Conservation (phyloP, 37 sponge, comb jelly and placozoan genomes). For the Amphimedon queenslandica region DNA sequence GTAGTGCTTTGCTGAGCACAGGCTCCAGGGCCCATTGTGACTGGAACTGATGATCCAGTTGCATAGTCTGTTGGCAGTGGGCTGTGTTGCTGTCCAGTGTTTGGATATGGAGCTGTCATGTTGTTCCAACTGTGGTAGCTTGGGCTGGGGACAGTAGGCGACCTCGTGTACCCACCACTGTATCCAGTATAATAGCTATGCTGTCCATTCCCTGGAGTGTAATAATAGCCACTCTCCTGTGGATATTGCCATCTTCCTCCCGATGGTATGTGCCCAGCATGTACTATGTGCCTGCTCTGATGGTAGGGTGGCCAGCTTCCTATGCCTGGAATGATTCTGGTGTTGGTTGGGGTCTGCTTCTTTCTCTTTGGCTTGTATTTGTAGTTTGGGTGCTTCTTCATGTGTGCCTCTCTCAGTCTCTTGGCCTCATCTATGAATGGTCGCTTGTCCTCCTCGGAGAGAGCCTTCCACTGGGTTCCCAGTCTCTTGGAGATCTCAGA, state of each 20-base stretch:
- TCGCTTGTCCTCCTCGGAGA: slow-evolving; percentile 87
- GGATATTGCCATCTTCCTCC: background rate
- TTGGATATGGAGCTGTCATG: background rate
- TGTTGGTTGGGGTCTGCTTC: slow-evolving; percentile 53
- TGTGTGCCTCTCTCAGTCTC: slow-evolving; percentile 84
- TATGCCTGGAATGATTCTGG: slow-evolving; percentile 32
- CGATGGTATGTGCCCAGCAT: background rate
- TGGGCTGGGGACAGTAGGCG: background rate
- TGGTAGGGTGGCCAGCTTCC: slow-evolving; percentile 12
- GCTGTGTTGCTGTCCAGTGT: background rate
- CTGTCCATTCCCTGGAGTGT: background rate
- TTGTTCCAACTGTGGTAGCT: background rate
- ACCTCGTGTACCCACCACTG: background rate
- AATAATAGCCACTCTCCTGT: background rate
- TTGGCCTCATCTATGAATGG: slow-evolving; percentile 97
- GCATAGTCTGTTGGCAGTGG: slow-evolving; percentile 1
- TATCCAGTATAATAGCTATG: background rate
- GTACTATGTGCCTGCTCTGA: slow-evolving; percentile 19
- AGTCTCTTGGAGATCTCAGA: slow-evolving; percentile 97
- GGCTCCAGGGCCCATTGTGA: too few species aligned
- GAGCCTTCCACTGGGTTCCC: slow-evolving; percentile 93
- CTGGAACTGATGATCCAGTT: background rate
- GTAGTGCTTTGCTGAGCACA: background rate
- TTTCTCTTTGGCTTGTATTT: slow-evolving; percentile 98
- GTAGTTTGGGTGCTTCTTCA: slow-evolving; percentile 99